A percentile compares a stretch with the other conserved stretches of the same genome.
These are phyloP conservation scores for Xestia ashworthii DNA, from an alignment of 2,888 invertebrate species.

Conservation along the genomic window DNA sequence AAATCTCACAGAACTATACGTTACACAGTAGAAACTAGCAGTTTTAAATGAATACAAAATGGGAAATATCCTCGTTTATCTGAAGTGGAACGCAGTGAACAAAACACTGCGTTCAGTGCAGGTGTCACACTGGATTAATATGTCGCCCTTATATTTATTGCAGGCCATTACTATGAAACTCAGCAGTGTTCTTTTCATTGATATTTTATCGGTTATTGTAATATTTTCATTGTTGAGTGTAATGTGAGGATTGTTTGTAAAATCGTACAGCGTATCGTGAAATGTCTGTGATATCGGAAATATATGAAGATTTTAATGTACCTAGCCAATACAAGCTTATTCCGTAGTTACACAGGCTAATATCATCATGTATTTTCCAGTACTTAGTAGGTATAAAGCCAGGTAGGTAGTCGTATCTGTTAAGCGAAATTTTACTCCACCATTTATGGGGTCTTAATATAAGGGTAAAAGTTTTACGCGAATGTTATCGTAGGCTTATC, in stretches of 20 bases:
- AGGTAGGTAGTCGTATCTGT: neutral
- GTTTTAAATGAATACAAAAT: conserved; percentile 57
- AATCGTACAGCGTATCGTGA: neutral
- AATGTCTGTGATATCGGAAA: neutral
- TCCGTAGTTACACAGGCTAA: too few species aligned
- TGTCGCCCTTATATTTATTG: conserved; percentile 62
- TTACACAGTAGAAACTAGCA: conserved; percentile 32
- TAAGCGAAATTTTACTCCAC: neutral
- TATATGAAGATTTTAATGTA: neutral
- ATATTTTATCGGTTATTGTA: conserved; percentile 31
- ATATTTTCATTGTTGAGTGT: conserved; percentile 1
- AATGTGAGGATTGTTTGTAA: neutral
- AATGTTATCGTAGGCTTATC: conserved; percentile 1
- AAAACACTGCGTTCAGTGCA: conserved; percentile 49
- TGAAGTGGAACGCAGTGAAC: conserved; percentile 48
- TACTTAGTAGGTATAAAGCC: neutral
- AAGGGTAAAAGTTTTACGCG: neutral
- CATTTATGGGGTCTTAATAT: neutral
- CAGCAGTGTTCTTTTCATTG: conserved; percentile 36
- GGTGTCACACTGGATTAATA: conserved; percentile 62
- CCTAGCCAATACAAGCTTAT: neutral
- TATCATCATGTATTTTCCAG: neutral
- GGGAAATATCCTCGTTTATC: conserved; percentile 51
- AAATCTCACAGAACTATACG: conserved; percentile 4
- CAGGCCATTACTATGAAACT: conserved; percentile 46